A percentile compares a stretch with the other conserved stretches of the same genome.
Conservation (phyloP, 2,888 invertebrate genomes). For the Leucoma salicis region DNA sequence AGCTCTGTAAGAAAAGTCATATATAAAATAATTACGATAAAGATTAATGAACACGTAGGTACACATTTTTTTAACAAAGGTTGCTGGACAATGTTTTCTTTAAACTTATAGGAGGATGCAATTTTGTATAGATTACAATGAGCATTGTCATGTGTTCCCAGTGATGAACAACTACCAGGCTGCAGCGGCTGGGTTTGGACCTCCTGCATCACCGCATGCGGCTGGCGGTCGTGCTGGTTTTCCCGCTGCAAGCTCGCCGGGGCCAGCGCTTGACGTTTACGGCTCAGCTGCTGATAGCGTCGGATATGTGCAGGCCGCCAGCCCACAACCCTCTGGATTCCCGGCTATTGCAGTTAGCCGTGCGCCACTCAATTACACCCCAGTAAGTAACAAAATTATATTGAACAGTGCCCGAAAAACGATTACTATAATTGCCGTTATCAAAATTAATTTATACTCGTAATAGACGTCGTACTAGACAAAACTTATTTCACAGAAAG, state of each 20-base stretch:
- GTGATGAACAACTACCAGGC: constrained; percentile 98
- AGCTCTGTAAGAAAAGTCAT: too few species aligned
- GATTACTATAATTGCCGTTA: constrained; percentile 9
- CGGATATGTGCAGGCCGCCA: constrained; percentile 98
- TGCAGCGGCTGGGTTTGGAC: constrained; percentile 90
- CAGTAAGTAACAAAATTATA: constrained; percentile 83
- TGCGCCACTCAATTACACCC: constrained; percentile 95
- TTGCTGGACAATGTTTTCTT: constrained; percentile 8
- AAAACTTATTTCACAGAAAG: constrained; percentile 37
- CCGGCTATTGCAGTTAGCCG: constrained; percentile 96
- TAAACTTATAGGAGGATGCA: too few species aligned
- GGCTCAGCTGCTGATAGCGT: constrained; percentile 94
- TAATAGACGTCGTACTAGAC: constrained; percentile 30
- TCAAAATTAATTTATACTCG: constrained; percentile 1
- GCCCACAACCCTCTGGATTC: constrained; percentile 98
- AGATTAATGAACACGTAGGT: neutral
- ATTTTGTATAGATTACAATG: neutral
- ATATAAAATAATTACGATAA: too few species aligned
- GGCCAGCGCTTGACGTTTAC: constrained; percentile 96
- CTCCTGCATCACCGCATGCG: constrained; percentile 91
- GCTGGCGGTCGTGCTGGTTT: constrained; percentile 89
- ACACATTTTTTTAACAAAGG: neutral
- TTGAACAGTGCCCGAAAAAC: constrained; percentile 1
- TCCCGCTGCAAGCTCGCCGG: constrained; percentile 95
- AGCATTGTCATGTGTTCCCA: constrained; percentile 70